Conservation (phyloP, 2,888 invertebrate genomes). For the Strigamia transsilvanica region DNA sequence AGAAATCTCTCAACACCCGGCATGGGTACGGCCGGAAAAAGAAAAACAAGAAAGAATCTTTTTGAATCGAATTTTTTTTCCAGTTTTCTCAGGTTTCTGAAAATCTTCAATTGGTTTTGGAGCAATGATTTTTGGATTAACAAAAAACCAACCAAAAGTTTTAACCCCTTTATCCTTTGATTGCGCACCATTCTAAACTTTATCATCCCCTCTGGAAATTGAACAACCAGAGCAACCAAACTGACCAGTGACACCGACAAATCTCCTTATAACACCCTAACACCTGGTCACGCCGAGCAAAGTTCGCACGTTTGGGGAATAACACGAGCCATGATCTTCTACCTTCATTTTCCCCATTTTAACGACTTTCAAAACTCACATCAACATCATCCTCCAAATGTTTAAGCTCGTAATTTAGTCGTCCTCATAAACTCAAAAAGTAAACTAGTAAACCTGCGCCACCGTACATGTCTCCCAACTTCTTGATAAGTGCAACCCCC, state of each 20-base stretch:
- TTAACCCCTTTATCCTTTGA: not conserved
- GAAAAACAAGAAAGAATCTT: not conserved
- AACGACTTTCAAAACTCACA: conserved; percentile 15
- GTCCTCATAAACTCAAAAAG: not conserved
- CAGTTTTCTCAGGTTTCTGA: too few relatives aligned
- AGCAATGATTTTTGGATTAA: not conserved
- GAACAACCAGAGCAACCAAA: not conserved
- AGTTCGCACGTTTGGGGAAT: conserved; percentile 37
- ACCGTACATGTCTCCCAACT: too few relatives aligned
- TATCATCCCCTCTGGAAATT: not conserved
- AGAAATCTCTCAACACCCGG: too few relatives aligned
- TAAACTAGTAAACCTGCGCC: not conserved
- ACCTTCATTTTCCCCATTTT: conserved; percentile 44
- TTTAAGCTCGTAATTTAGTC: not conserved
- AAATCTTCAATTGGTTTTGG: too few relatives aligned
- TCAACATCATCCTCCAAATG: not conserved
- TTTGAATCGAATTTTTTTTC: not conserved
- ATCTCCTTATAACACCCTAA: conserved; percentile 17
- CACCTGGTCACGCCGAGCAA: conserved; percentile 17
- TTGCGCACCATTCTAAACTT: not conserved
- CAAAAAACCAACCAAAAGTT: not conserved
- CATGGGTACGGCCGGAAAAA: too few relatives aligned
- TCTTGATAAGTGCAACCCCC: too few relatives aligned
- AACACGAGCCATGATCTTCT: conserved; percentile 42
- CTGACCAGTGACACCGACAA: conserved; percentile 47